These are phyloP conservation scores for Cantharis flavilabris DNA, from an alignment of 2,888 invertebrate species.

Conservation along the genomic window DNA sequence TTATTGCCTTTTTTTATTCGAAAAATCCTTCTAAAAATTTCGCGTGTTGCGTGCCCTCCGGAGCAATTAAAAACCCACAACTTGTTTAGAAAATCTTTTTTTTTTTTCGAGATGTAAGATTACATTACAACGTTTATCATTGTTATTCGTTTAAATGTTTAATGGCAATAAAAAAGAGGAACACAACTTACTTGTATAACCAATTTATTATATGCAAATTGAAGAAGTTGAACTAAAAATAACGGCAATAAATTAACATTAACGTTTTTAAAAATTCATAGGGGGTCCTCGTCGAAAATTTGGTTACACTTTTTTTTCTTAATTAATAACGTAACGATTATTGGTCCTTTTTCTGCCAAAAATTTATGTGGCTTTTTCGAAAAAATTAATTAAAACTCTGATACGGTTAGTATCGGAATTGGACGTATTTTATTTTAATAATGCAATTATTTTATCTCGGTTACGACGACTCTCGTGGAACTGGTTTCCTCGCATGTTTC, in stretches of 20 bases:
- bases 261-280: conserved; percentile 45
- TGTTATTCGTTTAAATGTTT: background rate
- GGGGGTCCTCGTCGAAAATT: conserved; percentile 43
- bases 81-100: background rate
- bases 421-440: conserved; percentile 22
- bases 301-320: background rate
- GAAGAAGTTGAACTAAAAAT: conserved; percentile 43
- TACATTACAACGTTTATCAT: background rate
- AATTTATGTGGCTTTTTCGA: background rate
- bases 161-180: conserved; percentile 7
- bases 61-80: background rate
- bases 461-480: conserved; percentile 5
- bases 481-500: conserved; percentile 21
- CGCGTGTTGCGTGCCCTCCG: background rate
- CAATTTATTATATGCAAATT: conserved; percentile 48
- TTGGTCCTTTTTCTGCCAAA: background rate
- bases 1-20: background rate
- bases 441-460: conserved; percentile 18
- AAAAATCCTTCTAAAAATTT: background rate
- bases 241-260: conserved; percentile 49
- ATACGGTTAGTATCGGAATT: conserved; percentile 21
- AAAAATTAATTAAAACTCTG: background rate
- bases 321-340: background rate
- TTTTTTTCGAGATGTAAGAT: background rate
- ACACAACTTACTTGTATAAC: conserved; percentile 8